A percentile compares a stretch with the other conserved stretches of the same genome.
phyloP scores from a whole-genome alignment of 2,797 vertebrate species.

The Hipposideros larvatus region DNA sequence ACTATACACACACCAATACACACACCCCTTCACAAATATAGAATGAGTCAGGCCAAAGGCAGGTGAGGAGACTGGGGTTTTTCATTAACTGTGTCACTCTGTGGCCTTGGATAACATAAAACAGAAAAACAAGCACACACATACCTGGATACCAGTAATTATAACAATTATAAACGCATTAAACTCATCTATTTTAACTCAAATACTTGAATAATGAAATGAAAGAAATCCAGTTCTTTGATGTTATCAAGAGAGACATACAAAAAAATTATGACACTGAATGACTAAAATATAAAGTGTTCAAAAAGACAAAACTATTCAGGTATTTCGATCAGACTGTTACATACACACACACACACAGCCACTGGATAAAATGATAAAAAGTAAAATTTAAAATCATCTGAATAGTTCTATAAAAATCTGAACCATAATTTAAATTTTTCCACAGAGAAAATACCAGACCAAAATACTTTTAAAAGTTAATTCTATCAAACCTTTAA shows the following conservation, averaged over 20 bases:
- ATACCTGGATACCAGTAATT: not conserved
- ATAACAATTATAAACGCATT: not conserved
- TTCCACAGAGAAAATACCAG: conserved; percentile 6
- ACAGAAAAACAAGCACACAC: not conserved
- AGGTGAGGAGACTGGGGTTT: not conserved
- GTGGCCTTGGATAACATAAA: not conserved
- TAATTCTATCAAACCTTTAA: not conserved
- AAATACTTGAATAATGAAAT: not conserved
- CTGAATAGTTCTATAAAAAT: not conserved
- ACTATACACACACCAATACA: not conserved
- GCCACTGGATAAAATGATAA: not conserved
- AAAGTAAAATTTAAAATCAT: not conserved
- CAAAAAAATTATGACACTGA: not conserved
- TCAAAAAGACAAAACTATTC: not conserved
- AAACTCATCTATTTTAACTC: not conserved
- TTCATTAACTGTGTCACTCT: conserved; percentile 10
- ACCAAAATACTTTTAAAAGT: conserved; percentile 19
- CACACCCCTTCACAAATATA: not conserved
- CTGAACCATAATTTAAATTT: not conserved
- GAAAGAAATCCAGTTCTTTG: not conserved
- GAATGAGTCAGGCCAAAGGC: not conserved
- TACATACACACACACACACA: not conserved
- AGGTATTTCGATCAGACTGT: not conserved
- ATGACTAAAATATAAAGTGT: not conserved
- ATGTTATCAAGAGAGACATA: not conserved